These are phyloP conservation scores for Patella caerulea DNA, from an alignment of 2,888 invertebrate species.

Conservation along the genomic window DNA sequence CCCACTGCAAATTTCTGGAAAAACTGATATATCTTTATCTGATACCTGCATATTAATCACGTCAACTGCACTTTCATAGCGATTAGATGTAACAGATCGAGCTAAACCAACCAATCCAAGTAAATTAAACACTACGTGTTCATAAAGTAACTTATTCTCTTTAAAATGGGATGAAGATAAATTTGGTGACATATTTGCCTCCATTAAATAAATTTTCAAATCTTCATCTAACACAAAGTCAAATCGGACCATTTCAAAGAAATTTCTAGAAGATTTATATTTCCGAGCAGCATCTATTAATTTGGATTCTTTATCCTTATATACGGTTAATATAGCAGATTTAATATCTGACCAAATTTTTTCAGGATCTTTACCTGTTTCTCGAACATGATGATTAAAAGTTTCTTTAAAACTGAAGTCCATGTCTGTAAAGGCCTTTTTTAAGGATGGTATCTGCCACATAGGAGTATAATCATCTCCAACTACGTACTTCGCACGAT, in stretches of 20 bases:
- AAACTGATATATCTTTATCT: slow-evolving; percentile 85
- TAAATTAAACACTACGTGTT: slow-evolving; percentile 90
- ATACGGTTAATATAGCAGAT: slow-evolving; percentile 81
- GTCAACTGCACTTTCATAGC: slow-evolving; percentile 62
- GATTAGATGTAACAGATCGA: slow-evolving; percentile 38
- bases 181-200: slow-evolving; percentile 99
- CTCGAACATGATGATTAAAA: slow-evolving; percentile 79
- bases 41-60: slow-evolving; percentile 80
- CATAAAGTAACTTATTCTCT: slow-evolving; percentile 88
- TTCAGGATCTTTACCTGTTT: slow-evolving; percentile 79
- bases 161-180: slow-evolving; percentile 92
- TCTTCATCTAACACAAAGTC: slow-evolving; percentile 93
- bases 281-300: slow-evolving; percentile 76
- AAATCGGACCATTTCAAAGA: slow-evolving; percentile 95
- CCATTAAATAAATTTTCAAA: slow-evolving; percentile 88
- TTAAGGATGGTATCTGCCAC: slow-evolving; percentile 81
- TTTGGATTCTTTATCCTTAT: slow-evolving; percentile 79
- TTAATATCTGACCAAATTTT: slow-evolving; percentile 86
- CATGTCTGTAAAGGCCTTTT: slow-evolving; percentile 65
- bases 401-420: slow-evolving; percentile 89
- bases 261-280: slow-evolving; percentile 73
- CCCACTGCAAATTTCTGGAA: slow-evolving; percentile 79
- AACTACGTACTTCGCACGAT: slow-evolving; percentile 91
- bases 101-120: slow-evolving; percentile 84
- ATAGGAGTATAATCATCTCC: slow-evolving; percentile 94